A percentile compares a stretch with the other conserved stretches of the same genome.
Evolutionary conservation across 2,797 vertebrate genomes (phyloP).

Genomic region (Leuciscus waleckii): DNA sequence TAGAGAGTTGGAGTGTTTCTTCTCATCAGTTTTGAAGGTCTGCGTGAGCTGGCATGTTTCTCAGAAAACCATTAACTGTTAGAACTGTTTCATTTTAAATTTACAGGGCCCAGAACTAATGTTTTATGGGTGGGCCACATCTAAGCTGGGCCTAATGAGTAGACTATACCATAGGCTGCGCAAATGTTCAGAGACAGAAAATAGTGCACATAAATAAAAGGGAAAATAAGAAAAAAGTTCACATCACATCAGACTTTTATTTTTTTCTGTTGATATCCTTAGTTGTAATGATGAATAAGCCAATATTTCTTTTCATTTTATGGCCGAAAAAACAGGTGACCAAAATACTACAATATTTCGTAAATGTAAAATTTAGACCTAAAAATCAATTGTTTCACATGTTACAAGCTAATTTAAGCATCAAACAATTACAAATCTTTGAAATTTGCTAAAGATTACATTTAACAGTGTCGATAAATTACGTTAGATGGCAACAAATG

Average conservation of each 20-base stretch:
- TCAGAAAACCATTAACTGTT: slow-evolving; percentile 15
- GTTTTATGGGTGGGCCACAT: neutral
- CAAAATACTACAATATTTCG: neutral
- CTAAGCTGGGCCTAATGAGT: neutral
- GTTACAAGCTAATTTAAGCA: neutral
- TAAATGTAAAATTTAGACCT: neutral
- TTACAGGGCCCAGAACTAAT: neutral
- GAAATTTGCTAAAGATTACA: neutral
- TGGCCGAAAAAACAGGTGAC: neutral
- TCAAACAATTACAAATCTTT: neutral
- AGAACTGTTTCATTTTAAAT: neutral
- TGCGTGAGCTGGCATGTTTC: neutral
- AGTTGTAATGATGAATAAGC: neutral
- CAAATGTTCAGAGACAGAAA: neutral
- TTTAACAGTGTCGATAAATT: no score
- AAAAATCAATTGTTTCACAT: neutral
- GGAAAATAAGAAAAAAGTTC: no score
- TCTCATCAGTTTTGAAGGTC: slow-evolving; percentile 19
- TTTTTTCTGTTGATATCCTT: neutral
- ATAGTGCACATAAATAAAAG: neutral
- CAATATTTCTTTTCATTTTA: neutral
- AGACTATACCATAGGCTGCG: neutral
- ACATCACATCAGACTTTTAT: neutral
- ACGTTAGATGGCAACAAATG: neutral
- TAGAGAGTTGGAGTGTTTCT: neutral